Conservation (phyloP, 1,140 invertebrate genomes). For the Zaprionus tsacasi region DNA sequence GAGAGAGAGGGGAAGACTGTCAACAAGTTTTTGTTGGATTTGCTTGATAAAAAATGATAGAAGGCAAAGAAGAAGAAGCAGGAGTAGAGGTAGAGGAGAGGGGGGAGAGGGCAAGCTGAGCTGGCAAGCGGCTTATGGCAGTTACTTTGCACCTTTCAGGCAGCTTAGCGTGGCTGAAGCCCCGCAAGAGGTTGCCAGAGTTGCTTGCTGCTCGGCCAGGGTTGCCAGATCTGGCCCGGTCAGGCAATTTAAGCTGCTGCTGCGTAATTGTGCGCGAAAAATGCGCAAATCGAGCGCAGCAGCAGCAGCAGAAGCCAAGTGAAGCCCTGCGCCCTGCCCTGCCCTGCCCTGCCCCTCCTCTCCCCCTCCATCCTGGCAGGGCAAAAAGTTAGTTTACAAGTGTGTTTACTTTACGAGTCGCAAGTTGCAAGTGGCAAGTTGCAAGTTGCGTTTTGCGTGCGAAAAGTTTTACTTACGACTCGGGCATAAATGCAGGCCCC, state of each 20-base stretch:
- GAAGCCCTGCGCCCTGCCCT: too few relatives aligned
- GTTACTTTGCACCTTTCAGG: slow-evolving; percentile 80
- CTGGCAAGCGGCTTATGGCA: slow-evolving; percentile 72
- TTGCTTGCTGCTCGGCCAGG: slow-evolving; percentile 20
- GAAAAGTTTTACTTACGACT: slow-evolving; percentile 80
- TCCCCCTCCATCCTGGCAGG: not conserved
- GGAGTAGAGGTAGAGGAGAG: not conserved
- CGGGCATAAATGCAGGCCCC: slow-evolving; percentile 39
- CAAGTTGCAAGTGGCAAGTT: slow-evolving; percentile 13
- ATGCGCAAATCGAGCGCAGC: slow-evolving; percentile 79
- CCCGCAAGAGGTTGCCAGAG: slow-evolving; percentile 48
- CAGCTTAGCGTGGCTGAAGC: slow-evolving; percentile 46
- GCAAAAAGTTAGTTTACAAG: slow-evolving; percentile 76
- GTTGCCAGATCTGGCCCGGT: slow-evolving; percentile 16
- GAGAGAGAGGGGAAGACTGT: not conserved
- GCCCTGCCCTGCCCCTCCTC: not conserved
- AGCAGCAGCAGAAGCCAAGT: not conserved
- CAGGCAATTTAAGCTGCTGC: slow-evolving; percentile 66
- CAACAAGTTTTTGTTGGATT: slow-evolving; percentile 6
- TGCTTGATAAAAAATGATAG: not conserved
- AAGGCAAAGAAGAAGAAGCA: not conserved
- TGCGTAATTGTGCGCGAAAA: slow-evolving; percentile 82
- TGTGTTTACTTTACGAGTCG: slow-evolving; percentile 81
- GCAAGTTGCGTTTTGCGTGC: slow-evolving; percentile 71
- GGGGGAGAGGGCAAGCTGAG: slow-evolving; percentile 22